phyloP scores from a whole-genome alignment of 1,140 invertebrate species.

The Drosophila asahinai region DNA sequence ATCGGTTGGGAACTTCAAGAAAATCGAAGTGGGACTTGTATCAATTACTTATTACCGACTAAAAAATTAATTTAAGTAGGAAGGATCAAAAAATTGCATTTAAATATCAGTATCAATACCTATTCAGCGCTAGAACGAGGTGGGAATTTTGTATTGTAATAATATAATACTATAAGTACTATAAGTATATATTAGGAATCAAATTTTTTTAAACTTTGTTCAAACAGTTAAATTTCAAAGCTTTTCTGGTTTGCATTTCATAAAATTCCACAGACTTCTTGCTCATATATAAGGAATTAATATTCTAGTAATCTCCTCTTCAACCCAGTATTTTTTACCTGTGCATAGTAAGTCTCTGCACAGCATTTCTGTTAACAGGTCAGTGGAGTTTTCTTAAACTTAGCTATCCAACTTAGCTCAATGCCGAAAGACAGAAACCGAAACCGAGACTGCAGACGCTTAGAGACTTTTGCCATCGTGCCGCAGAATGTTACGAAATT shows the following conservation, averaged over 20 bases:
- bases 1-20: neutral
- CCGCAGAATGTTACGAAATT: slow-evolving; percentile 82
- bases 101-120: no score
- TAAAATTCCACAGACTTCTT: neutral
- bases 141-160: neutral
- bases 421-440: slow-evolving; percentile 51
- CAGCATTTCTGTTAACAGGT: slow-evolving; percentile 80
- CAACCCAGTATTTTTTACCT: neutral
- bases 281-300: neutral
- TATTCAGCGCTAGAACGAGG: neutral
- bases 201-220: no score
- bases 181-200: no score
- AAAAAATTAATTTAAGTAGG: no score
- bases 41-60: no score
- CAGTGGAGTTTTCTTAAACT: slow-evolving; percentile 82
- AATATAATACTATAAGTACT: no score
- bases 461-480: slow-evolving; percentile 44
- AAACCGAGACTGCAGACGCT: slow-evolving; percentile 53
- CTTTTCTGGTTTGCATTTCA: accelerated
- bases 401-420: slow-evolving; percentile 60
- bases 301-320: neutral
- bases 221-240: neutral
- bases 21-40: neutral
- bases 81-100: no score
- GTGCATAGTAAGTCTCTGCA: slow-evolving; percentile 63